Evolutionary conservation across 2,888 invertebrate genomes (phyloP).

Genomic region (Agriopis marginaria): DNA sequence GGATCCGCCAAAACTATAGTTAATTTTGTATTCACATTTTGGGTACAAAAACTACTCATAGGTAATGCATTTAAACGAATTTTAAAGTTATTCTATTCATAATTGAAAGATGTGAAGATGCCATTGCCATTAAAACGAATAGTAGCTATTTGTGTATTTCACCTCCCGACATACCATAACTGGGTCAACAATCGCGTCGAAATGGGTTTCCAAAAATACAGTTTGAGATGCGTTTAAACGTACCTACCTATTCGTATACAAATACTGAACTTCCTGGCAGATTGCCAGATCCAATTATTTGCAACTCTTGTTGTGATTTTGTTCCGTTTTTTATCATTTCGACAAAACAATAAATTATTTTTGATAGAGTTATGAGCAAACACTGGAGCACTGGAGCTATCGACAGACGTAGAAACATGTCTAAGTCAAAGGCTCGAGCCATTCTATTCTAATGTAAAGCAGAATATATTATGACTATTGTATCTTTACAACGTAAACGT

Average conservation of each 20-base stretch:
- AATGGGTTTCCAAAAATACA: conserved; percentile 64
- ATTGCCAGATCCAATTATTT: conserved; percentile 58
- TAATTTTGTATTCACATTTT: too few species aligned
- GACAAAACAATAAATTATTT: background rate
- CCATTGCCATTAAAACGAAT: background rate
- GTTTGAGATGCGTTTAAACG: conserved; percentile 50
- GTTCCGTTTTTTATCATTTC: background rate
- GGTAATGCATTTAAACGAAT: too few species aligned
- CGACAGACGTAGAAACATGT: too few species aligned
- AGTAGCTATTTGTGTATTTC: background rate
- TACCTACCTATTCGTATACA: conserved; percentile 4
- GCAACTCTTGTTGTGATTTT: conserved; percentile 19
- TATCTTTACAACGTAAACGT: too few species aligned
- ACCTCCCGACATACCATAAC: conserved; percentile 8
- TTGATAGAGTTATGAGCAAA: background rate
- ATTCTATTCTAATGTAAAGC: too few species aligned
- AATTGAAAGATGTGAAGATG: background rate
- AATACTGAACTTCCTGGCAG: conserved; percentile 54
- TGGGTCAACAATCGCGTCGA: conserved; percentile 66
- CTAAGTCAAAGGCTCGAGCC: too few species aligned
- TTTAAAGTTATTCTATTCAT: too few species aligned
- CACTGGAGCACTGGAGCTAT: background rate
- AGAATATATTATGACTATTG: too few species aligned
- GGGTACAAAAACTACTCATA: too few species aligned
- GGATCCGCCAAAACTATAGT: too few species aligned